These are phyloP conservation scores for Meliscaeva auricollis DNA, from an alignment of 2,888 invertebrate species.

Conservation along the genomic window DNA sequence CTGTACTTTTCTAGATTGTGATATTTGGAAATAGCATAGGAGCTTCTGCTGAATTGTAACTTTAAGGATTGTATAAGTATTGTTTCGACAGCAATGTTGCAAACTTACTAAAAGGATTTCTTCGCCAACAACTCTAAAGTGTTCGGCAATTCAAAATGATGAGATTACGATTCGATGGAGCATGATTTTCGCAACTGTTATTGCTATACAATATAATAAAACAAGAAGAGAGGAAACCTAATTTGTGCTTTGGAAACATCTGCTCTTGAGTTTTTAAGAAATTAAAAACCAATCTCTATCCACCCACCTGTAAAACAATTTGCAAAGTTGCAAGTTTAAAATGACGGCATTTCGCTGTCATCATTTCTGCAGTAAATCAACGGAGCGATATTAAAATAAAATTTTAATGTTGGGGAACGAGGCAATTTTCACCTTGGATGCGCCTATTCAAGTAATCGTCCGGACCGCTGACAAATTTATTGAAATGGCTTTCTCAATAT, in stretches of 20 bases:
- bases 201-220: slow-evolving; percentile 23
- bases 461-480: slow-evolving; percentile 74
- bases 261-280: slow-evolving; percentile 36
- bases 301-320: slow-evolving; percentile 41
- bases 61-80: slow-evolving; percentile 20
- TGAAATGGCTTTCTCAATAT: slow-evolving; percentile 74
- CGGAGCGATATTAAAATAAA: slow-evolving; percentile 70
- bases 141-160: slow-evolving; percentile 68
- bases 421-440: slow-evolving; percentile 75
- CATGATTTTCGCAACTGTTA: slow-evolving; percentile 56
- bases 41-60: slow-evolving; percentile 33
- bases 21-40: slow-evolving; percentile 62
- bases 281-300: slow-evolving; percentile 42
- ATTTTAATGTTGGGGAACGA: slow-evolving; percentile 70
- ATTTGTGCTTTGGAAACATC: slow-evolving; percentile 36
- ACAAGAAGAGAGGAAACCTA: background rate
- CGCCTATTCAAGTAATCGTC: slow-evolving; percentile 71
- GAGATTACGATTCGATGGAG: slow-evolving; percentile 75
- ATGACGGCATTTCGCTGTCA: background rate
- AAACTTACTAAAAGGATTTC: slow-evolving; percentile 53
- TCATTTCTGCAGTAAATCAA: slow-evolving; percentile 60
- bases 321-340: slow-evolving; percentile 54
- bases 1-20: slow-evolving; percentile 58
- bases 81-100: slow-evolving; percentile 58
- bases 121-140: slow-evolving; percentile 43